Evolutionary conservation across 2,888 invertebrate genomes (phyloP), one percentile per base, ranked within the genome.

Genomic region (Eilema depressum): DNA sequence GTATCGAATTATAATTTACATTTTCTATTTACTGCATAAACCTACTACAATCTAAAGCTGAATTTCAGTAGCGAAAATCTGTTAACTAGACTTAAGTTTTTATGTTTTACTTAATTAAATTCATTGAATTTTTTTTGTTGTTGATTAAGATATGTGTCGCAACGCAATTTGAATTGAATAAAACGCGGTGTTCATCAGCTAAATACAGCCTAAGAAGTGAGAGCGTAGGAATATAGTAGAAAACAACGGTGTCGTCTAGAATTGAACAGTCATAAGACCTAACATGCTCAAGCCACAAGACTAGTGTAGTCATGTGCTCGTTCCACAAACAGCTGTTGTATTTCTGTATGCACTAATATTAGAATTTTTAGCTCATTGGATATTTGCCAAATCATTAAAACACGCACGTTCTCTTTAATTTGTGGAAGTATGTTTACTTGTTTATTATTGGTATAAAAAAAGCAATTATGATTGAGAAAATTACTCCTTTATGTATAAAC

Each of bases 361-460:
- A 94, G 95, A 91, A 86, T 89, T 93, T 94, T 93, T 91, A 91
- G 93, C 89, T 85, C 87, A 84, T 88, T 95, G 95, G 95, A 92
- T 76, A 80, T 85, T 82, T 89, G 95, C 95, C 95, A 95, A 86
- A 75, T 72, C 79, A 78, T 79, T 86, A 83, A 83, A 86, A 75
- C 78, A 92, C 91, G 91, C 90, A 91, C 91, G 91, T 86, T 87
- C 82, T 76, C 77, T 85, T 86, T 85, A 87, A 88, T 86, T 86
- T 86, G 85, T 84, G 81, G 76, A 85, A 83, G 81, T 83, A 77
- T 83, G 83, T 86, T 84, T 83, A 82, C 75, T 70, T 77, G 73
- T 81, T 82, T 80, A 73, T 74, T 78, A 69, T 68, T 77, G 69
- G 65, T 66, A 69, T n/a, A 68, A 66, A 75, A 69, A 57, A 71